Evolutionary conservation across 1,140 invertebrate genomes (phyloP), one percentile per base, ranked within the genome.

Genomic region (Sipha flava): DNA sequence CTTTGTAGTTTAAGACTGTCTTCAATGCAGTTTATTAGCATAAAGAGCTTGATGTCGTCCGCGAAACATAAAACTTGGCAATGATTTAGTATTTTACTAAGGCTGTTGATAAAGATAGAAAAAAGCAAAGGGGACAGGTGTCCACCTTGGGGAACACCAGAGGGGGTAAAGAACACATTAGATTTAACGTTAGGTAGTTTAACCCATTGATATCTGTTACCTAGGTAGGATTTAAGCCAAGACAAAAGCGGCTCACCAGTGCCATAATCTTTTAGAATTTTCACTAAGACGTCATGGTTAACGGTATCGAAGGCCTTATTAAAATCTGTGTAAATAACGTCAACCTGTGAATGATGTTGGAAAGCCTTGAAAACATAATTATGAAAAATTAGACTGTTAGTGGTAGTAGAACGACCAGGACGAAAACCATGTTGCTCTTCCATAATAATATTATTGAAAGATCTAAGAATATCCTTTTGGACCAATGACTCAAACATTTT

Each of bases 261-360:
- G 12, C 80, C 81, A 3, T 29, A 68, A 34, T 14, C 49, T 1
- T 31, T 21, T 12, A 83, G 37, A 64, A 82, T 82, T 14, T 80
- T 72, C 5, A 82, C n/a, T 40, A 83, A 73, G 57, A 82, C 80
- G 29, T 49, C n/a, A 57, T 83, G 80, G n/a, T 29, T 82, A 45
- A 84, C 80, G 47, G 80, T 82, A 62, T 84, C 83, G 68, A 83
- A 83, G 12, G 82, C 82, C 75, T 83, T 84, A 21, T 80, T 80
- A 62, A 84, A 84, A 72, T 84, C 84, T 5, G 80, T 82, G 21
- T 83, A 82, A 21, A 82, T 82, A 23, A 80, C 66, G 66, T 82
- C 82, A n/a, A 83, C 79, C 43, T 84, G 43, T 12, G 82, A 26
- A 29, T 14, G 40, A 80, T 81, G 18, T 34, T 59, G n/a, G 43